These are phyloP conservation scores for Megalops cyprinoides DNA, from an alignment of 2,797 vertebrate species.

Conservation along the genomic window DNA sequence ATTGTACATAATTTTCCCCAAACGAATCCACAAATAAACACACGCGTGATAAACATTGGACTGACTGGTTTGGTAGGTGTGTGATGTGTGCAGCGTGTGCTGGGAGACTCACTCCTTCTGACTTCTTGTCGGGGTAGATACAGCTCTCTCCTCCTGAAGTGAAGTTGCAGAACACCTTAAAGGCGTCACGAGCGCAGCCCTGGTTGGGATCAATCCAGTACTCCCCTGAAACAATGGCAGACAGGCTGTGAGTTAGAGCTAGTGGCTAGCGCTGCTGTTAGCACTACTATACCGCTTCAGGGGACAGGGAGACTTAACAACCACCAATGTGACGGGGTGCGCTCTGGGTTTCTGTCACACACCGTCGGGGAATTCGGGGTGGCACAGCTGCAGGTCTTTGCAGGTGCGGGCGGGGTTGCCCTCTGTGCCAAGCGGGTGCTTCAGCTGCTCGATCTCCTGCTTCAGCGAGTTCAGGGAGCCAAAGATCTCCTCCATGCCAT, in stretches of 20 bases:
- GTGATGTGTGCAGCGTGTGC: background rate
- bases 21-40: too few relatives aligned
- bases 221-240: constrained; percentile 79
- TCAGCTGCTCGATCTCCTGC: constrained; percentile 92
- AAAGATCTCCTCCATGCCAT: constrained; percentile 94
- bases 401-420: constrained; percentile 93
- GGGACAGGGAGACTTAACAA: too few relatives aligned
- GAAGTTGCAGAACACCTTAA: constrained; percentile 98
- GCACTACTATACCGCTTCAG: too few relatives aligned
- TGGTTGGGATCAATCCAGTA: constrained; percentile 99
- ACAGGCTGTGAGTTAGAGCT: too few relatives aligned
- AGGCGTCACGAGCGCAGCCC: constrained; percentile 93
- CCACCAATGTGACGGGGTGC: too few relatives aligned
- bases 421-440: constrained; percentile 88
- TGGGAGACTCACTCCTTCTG: constrained; percentile 79
- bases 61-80: background rate
- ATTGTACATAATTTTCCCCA: too few relatives aligned
- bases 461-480: constrained; percentile 91
- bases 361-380: constrained; percentile 88
- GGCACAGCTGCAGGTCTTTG: constrained; percentile 92
- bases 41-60: too few relatives aligned
- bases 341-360: constrained; percentile 36
- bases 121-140: constrained; percentile 92
- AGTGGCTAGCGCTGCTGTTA: too few relatives aligned
- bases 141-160: constrained; percentile 93